These are phyloP conservation scores for Cerastis rubricosa DNA, from an alignment of 2,888 invertebrate genomes.

Conservation along the genomic window DNA sequence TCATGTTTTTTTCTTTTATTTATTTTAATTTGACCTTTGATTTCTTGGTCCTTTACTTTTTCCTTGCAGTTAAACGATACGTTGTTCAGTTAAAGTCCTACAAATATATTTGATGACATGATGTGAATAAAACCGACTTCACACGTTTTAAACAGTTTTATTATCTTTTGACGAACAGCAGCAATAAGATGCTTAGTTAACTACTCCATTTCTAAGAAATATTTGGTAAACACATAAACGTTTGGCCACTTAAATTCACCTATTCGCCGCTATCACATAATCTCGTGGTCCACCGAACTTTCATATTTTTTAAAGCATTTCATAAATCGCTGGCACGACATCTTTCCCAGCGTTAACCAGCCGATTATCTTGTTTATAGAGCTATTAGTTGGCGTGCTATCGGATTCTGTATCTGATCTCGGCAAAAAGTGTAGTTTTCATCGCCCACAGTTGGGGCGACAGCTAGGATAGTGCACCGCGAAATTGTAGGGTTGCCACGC, in stretches of 20 bases:
- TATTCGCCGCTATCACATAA: constrained; percentile 62
- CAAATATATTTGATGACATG: not conserved
- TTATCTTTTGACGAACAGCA: constrained; percentile 8
- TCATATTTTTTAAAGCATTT: constrained; percentile 73
- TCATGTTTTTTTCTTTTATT: constrained; percentile 66
- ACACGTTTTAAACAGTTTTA: constrained; percentile 19
- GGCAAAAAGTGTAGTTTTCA: constrained; percentile 87
- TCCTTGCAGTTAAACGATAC: constrained; percentile 49
- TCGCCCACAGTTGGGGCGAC: constrained; percentile 73
- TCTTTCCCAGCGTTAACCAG: constrained; percentile 83
- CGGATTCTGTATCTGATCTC: constrained; percentile 84
- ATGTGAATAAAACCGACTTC: not conserved
- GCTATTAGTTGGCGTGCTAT: constrained; percentile 87
- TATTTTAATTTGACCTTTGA: constrained; percentile 64
- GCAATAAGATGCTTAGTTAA: constrained; percentile 7
- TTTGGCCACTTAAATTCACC: constrained; percentile 49
- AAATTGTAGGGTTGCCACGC: constrained; percentile 70
- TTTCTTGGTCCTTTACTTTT: constrained; percentile 51
- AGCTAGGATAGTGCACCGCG: constrained; percentile 63
- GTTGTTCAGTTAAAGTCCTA: not conserved
- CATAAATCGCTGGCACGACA: constrained; percentile 71
- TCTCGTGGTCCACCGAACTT: constrained; percentile 60
- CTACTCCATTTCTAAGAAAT: constrained; percentile 47
- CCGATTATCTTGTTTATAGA: constrained; percentile 89
- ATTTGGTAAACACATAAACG: constrained; percentile 32